Conservation (phyloP, 92 coral and sea anemone genomes). For the Diadumene lineata region DNA sequence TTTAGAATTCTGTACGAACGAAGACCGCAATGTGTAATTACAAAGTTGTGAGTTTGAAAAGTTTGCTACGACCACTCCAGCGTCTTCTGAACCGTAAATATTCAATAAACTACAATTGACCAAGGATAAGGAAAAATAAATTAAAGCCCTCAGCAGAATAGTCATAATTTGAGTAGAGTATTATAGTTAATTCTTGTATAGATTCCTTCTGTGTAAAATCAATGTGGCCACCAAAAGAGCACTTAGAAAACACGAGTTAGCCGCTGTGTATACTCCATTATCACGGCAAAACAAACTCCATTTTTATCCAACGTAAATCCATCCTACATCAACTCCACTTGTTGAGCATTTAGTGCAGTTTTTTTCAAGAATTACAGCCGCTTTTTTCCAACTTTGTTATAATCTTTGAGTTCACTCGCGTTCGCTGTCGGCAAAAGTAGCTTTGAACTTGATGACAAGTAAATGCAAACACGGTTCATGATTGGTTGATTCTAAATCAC, state of each 20-base stretch:
- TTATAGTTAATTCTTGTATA: slow-evolving; percentile 11
- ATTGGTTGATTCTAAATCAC: slow-evolving; percentile 58
- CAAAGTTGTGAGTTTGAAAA: slow-evolving; percentile 43
- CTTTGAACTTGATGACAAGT: slow-evolving; percentile 72
- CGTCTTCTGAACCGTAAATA: slow-evolving; percentile 69
- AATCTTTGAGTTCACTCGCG: slow-evolving; percentile 43
- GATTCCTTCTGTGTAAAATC: slow-evolving; percentile 26
- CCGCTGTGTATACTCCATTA: slow-evolving; percentile 9
- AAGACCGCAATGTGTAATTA: slow-evolving; percentile 38
- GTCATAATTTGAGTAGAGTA: slow-evolving; percentile 40
- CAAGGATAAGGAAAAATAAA: slow-evolving; percentile 23
- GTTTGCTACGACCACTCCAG: slow-evolving; percentile 57
- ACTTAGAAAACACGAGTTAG: slow-evolving; percentile 10
- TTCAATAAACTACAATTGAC: slow-evolving; percentile 61
- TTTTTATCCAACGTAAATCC: background rate
- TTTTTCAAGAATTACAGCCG: slow-evolving; percentile 19
- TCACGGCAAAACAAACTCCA: background rate
- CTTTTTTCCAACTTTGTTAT: slow-evolving; percentile 31
- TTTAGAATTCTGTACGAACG: slow-evolving; percentile 22
- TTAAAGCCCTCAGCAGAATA: slow-evolving; percentile 28
- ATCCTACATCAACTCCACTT: slow-evolving; percentile 8
- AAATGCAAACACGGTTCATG: slow-evolving; percentile 24
- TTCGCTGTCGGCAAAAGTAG: slow-evolving; percentile 69
- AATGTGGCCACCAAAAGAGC: slow-evolving; percentile 34
- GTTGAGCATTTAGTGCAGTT: slow-evolving; percentile 12